A percentile compares a stretch with the other conserved stretches of the same genome.
These are phyloP conservation scores for Fopius arisanus DNA, from an alignment of 1,140 invertebrate species.

Conservation along the genomic window DNA sequence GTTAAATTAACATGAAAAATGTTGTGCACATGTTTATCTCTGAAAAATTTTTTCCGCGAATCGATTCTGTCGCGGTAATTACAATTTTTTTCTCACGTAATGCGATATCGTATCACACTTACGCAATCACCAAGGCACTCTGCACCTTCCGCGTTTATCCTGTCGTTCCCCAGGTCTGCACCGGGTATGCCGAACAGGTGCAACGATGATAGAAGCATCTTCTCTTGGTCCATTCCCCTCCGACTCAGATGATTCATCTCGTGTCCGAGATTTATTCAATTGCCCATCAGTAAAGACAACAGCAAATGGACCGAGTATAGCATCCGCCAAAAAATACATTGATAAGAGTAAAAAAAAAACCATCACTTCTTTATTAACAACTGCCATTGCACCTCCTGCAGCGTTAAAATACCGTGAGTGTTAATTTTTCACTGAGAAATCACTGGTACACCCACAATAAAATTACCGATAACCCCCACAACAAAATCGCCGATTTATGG, in stretches of 20 bases:
- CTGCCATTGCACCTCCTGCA: background rate
- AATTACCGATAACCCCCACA: background rate
- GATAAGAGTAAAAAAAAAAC: background rate
- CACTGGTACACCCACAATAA: background rate
- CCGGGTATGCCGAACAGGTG: constrained; percentile 32
- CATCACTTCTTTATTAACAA: background rate
- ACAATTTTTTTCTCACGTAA: too few species aligned
- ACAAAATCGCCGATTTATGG: background rate
- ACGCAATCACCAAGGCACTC: constrained; percentile 43
- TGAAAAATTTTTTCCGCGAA: too few species aligned
- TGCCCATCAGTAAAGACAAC: background rate
- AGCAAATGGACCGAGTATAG: background rate
- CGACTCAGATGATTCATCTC: background rate
- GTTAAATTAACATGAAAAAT: too few species aligned
- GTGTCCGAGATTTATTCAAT: background rate
- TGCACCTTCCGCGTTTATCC: constrained; percentile 49
- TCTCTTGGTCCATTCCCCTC: background rate
- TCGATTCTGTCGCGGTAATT: too few species aligned
- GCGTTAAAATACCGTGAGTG: background rate
- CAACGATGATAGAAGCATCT: constrained; percentile 41
- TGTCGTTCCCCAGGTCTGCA: constrained; percentile 42
- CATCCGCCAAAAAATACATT: background rate
- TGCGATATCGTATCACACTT: background rate
- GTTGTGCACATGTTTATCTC: too few species aligned
- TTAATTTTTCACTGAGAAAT: background rate